A percentile compares a stretch with the other conserved stretches of the same genome.
Conservation (phyloP, 92 coral and sea anemone species). For the Palythoa caribaeorum region DNA sequence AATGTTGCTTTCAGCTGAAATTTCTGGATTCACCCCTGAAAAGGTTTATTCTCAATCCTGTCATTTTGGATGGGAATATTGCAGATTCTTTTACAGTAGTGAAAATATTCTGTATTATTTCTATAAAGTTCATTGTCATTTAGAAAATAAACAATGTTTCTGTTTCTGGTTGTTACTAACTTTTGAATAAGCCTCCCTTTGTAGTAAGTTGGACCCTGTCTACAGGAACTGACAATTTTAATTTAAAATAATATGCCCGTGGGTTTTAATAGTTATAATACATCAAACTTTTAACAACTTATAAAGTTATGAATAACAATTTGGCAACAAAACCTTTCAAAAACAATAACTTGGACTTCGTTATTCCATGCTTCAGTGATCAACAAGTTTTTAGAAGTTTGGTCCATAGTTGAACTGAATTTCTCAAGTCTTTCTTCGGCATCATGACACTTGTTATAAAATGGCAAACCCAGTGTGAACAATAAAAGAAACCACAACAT, state of each 20-base stretch:
- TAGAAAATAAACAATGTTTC: slow-evolving; percentile 32
- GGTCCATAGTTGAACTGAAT: slow-evolving; percentile 42
- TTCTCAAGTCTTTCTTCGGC: slow-evolving; percentile 46
- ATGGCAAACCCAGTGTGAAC: slow-evolving; percentile 48
- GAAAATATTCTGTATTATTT: slow-evolving; percentile 39
- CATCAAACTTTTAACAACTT: slow-evolving; percentile 32
- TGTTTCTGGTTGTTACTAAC: slow-evolving; percentile 25
- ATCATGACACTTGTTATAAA: slow-evolving; percentile 40
- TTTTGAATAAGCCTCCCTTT: slow-evolving; percentile 39
- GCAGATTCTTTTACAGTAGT: slow-evolving; percentile 39
- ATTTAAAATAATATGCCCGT: slow-evolving; percentile 27
- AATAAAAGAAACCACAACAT: slow-evolving; percentile 42
- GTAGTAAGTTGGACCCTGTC: slow-evolving; percentile 38
- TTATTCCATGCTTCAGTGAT: slow-evolving; percentile 42
- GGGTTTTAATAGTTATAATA: slow-evolving; percentile 38
- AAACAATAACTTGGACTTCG: slow-evolving; percentile 33
- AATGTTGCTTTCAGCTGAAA: no score
- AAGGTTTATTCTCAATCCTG: not conserved
- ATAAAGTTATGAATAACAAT: slow-evolving; percentile 27
- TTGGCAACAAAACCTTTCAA: slow-evolving; percentile 32
- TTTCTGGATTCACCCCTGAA: not conserved
- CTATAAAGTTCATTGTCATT: slow-evolving; percentile 33
- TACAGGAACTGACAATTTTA: slow-evolving; percentile 31
- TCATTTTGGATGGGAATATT: not conserved
- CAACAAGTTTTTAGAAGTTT: slow-evolving; percentile 39